Evolutionary conservation across 1,140 invertebrate genomes (phyloP), one percentile per base, ranked within the genome.

Genomic region (Orchestia grillus): DNA sequence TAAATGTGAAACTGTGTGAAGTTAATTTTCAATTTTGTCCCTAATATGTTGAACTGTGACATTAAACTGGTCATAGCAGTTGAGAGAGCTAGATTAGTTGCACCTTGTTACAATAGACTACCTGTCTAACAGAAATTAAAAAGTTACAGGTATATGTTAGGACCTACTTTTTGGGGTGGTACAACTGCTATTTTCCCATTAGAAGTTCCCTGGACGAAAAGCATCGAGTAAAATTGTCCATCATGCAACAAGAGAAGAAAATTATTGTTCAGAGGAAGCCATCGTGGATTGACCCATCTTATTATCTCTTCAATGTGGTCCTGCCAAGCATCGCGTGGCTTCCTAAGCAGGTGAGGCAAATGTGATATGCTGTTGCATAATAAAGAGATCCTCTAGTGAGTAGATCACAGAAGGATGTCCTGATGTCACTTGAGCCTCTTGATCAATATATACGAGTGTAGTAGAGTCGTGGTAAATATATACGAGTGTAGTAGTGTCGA

Each of bases 191-290:
- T 23, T 77, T 36, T 77, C 47, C 19, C 19, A 8, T 8, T 53
- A 53, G 47, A 6, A 53, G 6, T 53, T 53, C 47, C 6, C 6
- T 53, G 47, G 6, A 53, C 47, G 28, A 77, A 77, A 77, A 23
- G 6, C 47, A 53, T 53, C 47, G 19, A 77, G 62, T 23, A 36
- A 77, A 53, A 53, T 8, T 53, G 11, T 77, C 11, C 11, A 90
- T 28, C 15, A 90, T 90, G 88, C n/a, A 90, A 36, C 88, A 90
- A 28, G 43, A 44, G 28, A 90, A 44, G 15, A 44, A 90, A 90
- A 44, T 90, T 90, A 41, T 90, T 15, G 88, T 90, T 4, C 88
- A 90, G 28, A 90, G 88, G 36, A 90, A 90, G 88, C 88, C 88
- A 42, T 90, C 88, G 3, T 90, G 88, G 88, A 44, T 11, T 42